Base-by-base conservation (phyloP, 2,797 vertebrate genomes). In the Sphaeramia orbicularis region DNA sequence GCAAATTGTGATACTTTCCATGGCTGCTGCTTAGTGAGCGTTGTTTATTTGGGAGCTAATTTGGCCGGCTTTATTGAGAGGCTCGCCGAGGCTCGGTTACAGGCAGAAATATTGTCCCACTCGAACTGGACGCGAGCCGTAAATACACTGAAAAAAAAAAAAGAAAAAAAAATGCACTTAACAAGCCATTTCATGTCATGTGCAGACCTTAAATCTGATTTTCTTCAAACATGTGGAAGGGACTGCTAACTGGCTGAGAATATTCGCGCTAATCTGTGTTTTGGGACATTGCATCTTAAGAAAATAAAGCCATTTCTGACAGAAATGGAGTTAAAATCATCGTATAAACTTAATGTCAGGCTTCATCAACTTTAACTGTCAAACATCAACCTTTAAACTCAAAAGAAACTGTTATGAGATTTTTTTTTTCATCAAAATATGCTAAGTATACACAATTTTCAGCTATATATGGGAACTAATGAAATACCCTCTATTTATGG, bases 1-100 rank as follows among this genome's bases (percentile, higher is more conserved):
- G 66, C 80, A 86, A 87, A 86, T 78, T 76, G 82, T 85, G 90
- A 89, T 86, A 86, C 86, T 90, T 92, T 92, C 90, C 89, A 86
- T 76, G 80, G 82, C 84, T 48, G 85, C 84, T 49, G 81, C 87
- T 86, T 79, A 72, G 81, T 10, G 71, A 74, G 74, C 44, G 81
- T 80, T 91, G 90, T 91, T 91, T 87, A 80, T 89, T 88, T 87
- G 86, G 80, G 87, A 75, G 83, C 67, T 88, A 63, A 82, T 86
- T 87, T 86, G 86, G 76, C 83, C 53, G 45, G 74, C 74, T 86
- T 88, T 82, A 82, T 84, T 84, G 89, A 86, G 82, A 86, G 67
- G 74, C 78, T 75, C 44, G 44, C 69, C 10, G 75, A 56, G 77
- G 79, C 82, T 49, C 66, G 56, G 81, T 43, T 63, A 70, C 81